These are phyloP conservation scores for Drosophila maculinotata DNA, from an alignment of 2,888 invertebrate species.

Conservation along the genomic window DNA sequence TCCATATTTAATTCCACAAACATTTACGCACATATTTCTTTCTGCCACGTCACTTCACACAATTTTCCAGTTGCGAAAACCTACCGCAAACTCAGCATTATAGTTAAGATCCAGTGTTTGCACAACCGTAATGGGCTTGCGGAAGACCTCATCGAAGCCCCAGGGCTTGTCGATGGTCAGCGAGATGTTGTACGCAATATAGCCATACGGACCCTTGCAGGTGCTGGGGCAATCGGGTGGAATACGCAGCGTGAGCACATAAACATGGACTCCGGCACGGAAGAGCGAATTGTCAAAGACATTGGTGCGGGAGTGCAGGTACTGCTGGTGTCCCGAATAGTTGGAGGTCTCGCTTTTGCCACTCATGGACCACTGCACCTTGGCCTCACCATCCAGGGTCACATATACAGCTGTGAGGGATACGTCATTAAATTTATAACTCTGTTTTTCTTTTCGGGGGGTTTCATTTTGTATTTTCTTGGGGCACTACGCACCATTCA, in stretches of 20 bases:
- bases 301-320: conserved; percentile 78
- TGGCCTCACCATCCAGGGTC: conserved; percentile 82
- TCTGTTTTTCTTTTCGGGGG: not conserved
- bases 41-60: conserved; percentile 21
- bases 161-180: conserved; percentile 92
- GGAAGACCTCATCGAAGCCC: conserved; percentile 87
- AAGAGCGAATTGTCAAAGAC: conserved; percentile 80
- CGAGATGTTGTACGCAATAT: conserved; percentile 91
- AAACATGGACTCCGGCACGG: conserved; percentile 86
- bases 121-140: conserved; percentile 89
- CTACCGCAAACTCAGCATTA: conserved; percentile 88
- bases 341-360: conserved; percentile 81
- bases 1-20: too few species aligned
- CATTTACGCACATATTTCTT: too few species aligned
- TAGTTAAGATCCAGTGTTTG: conserved; percentile 92
- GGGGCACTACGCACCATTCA: conserved; percentile 71
- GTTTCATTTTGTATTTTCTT: too few species aligned
- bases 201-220: conserved; percentile 90
- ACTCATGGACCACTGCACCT: conserved; percentile 83
- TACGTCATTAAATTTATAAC: conserved; percentile 3
- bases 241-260: conserved; percentile 90
- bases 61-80: conserved; percentile 34
- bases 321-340: conserved; percentile 82
- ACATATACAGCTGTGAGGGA: conserved; percentile 76
- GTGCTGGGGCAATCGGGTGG: conserved; percentile 89